These are phyloP conservation scores for Limosa lapponica DNA, from an alignment of 2,797 vertebrate genomes.

Conservation along the genomic window DNA sequence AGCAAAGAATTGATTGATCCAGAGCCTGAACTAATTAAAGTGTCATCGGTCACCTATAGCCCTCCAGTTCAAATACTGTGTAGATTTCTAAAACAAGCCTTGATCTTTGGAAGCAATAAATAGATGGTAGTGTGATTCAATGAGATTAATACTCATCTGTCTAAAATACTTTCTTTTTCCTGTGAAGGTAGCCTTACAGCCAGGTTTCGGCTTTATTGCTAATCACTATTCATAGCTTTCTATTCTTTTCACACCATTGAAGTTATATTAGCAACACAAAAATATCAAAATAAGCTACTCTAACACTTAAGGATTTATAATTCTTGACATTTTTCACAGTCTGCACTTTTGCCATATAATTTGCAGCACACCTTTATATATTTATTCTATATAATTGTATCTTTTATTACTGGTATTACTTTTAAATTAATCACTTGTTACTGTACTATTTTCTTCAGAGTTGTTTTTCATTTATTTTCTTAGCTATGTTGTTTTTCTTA, in stretches of 20 bases:
- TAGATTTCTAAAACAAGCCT: conserved; percentile 6
- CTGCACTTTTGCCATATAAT: not conserved
- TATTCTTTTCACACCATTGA: not conserved
- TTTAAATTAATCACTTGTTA: not conserved
- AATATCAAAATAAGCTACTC: not conserved
- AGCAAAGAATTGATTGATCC: conserved; percentile 58
- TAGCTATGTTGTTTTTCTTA: not conserved
- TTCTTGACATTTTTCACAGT: not conserved
- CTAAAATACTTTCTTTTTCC: not conserved
- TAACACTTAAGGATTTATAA: not conserved
- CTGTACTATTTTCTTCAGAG: not conserved
- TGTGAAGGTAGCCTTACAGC: not conserved
- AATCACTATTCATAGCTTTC: not conserved
- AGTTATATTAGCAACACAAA: not conserved
- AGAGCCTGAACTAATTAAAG: conserved; percentile 64
- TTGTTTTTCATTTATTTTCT: not conserved
- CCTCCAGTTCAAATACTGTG: conserved; percentile 27
- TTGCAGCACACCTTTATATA: not conserved
- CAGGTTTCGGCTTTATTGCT: not conserved
- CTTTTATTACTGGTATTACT: not conserved
- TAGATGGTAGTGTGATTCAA: not conserved
- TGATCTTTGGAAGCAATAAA: conserved; percentile 46
- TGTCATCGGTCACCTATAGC: conserved; percentile 54
- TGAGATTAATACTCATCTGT: not conserved
- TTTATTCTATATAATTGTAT: not conserved